These are phyloP conservation scores for Sciaenops ocellatus DNA, from an alignment of 2,797 vertebrate species.

Conservation along the genomic window DNA sequence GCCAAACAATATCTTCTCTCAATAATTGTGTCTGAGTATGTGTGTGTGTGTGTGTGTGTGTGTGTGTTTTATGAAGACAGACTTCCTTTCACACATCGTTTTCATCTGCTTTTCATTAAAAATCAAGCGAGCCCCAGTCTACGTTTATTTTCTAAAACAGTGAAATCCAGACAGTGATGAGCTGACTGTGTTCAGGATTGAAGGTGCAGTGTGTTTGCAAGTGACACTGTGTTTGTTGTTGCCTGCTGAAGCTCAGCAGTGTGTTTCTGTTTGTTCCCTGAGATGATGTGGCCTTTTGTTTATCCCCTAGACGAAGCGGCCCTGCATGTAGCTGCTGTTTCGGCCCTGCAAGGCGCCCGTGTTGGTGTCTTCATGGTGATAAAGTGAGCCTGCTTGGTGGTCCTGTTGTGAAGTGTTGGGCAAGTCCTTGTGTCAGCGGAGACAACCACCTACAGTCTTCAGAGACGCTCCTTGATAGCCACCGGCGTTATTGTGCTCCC, in stretches of 20 bases:
- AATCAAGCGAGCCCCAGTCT: neutral
- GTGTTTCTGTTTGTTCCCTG: slow-evolving; percentile 24
- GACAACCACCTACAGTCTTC: slow-evolving; percentile 55
- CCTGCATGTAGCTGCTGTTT: slow-evolving; percentile 20
- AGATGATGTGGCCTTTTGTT: slow-evolving; percentile 2
- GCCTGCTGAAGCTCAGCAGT: slow-evolving; percentile 8
- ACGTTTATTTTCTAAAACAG: neutral
- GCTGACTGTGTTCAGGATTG: neutral
- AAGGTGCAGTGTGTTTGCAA: neutral
- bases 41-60: neutral
- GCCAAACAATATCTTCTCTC: neutral
- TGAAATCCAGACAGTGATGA: slow-evolving; percentile 2
- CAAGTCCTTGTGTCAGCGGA: slow-evolving; percentile 52
- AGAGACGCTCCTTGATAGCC: slow-evolving; percentile 52
- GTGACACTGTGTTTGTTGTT: neutral
- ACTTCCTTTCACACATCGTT: slow-evolving; percentile 1
- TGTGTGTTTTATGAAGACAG: neutral
- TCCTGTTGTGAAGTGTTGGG: slow-evolving; percentile 17
- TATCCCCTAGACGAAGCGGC: neutral
- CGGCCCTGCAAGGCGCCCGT: neutral
- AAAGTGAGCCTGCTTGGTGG: slow-evolving; percentile 25
- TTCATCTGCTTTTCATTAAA: slow-evolving; percentile 40
- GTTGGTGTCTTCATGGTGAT: slow-evolving; percentile 28
- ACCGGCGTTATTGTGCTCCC: slow-evolving; percentile 48
- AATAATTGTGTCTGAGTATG: slow-evolving; percentile 5